phyloP scores from a whole-genome alignment of 2,888 invertebrate species.

The Hesperia comma region DNA sequence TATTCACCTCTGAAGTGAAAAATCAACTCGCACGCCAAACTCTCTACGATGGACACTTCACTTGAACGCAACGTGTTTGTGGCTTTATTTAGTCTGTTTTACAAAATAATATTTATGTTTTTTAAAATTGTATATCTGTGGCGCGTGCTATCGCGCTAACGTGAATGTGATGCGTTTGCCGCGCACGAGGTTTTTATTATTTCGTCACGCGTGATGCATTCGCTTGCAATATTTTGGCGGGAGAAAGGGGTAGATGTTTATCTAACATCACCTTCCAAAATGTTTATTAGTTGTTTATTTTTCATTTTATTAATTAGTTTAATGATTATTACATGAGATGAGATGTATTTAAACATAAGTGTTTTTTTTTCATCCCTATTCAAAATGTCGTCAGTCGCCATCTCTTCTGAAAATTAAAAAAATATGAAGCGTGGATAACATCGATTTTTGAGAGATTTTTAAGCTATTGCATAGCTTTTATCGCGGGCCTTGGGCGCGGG shows the following conservation, averaged over 20 bases:
- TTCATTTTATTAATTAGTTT: slow-evolving; percentile 1
- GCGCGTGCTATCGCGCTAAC: slow-evolving; percentile 65
- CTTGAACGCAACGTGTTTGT: slow-evolving; percentile 77
- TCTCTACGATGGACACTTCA: slow-evolving; percentile 77
- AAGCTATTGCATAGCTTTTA: too few relatives aligned
- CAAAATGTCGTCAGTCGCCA: too few relatives aligned
- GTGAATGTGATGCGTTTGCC: slow-evolving; percentile 61
- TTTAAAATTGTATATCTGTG: slow-evolving; percentile 49
- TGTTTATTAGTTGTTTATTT: slow-evolving; percentile 4
- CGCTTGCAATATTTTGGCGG: slow-evolving; percentile 27
- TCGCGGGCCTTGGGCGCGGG: too few relatives aligned
- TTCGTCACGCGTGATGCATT: slow-evolving; percentile 68
- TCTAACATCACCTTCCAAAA: slow-evolving; percentile 10
- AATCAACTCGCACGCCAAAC: slow-evolving; percentile 78
- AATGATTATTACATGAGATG: neutral
- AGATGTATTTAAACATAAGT: neutral
- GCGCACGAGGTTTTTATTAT: slow-evolving; percentile 73
- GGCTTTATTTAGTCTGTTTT: slow-evolving; percentile 51
- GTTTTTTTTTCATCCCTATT: too few relatives aligned
- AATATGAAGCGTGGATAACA: too few relatives aligned
- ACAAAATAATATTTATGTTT: slow-evolving; percentile 43
- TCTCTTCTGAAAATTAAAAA: too few relatives aligned
- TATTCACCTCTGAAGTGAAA: slow-evolving; percentile 78
- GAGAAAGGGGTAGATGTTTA: slow-evolving; percentile 25
- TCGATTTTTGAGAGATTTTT: too few relatives aligned